Base-by-base conservation (phyloP, 2,888 invertebrate genomes). In the Clepsis dumicolana region DNA sequence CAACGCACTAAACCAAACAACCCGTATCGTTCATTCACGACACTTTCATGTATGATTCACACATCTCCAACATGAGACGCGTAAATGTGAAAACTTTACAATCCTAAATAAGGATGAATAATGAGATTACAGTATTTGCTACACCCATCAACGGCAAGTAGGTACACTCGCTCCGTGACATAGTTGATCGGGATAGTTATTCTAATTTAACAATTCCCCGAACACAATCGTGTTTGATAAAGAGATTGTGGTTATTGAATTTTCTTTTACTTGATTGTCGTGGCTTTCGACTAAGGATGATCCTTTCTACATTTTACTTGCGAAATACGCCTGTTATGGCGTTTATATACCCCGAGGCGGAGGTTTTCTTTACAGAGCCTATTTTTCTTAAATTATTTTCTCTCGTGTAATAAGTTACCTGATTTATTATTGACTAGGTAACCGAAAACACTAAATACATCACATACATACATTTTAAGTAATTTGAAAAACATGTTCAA, bases 61-160 rank as follows among this genome's bases (percentile, higher is more conserved):
- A 67, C 67, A 29, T 41, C 57, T 27, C 62, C 24, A 35, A 63
- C 67, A 67, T 57, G 57, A 64, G 53, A 59, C 59, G 25, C 25
- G 64, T 35, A 59, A 68, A 68, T 68, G 68, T 64, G 68, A 59
- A 68, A 68, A 68, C 63, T 68, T 68, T 59, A 38, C 64, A 29
- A 41, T 44, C 54, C 18, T 64, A 64, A 64, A 67, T 35, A 62
- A 56, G 50, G 35, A 50, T 57, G 57, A 67, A 44, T 50, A 57
- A 57, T 67, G 56, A 10, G 48, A 27, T 48, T 50, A 50, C 16
- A 35, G 27, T 38, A 29, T n/a, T 29, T 25, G 18, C 16, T 25
- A 1, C 44, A 16, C 8, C 5, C 4, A 44, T 16, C 41, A 16
- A 16, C 7, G 16, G 16, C 14, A 35, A 10, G 35, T 35, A 14